These are phyloP conservation scores for Exephanes ischioxanthus DNA, from an alignment of 2,888 invertebrate species.

Conservation along the genomic window DNA sequence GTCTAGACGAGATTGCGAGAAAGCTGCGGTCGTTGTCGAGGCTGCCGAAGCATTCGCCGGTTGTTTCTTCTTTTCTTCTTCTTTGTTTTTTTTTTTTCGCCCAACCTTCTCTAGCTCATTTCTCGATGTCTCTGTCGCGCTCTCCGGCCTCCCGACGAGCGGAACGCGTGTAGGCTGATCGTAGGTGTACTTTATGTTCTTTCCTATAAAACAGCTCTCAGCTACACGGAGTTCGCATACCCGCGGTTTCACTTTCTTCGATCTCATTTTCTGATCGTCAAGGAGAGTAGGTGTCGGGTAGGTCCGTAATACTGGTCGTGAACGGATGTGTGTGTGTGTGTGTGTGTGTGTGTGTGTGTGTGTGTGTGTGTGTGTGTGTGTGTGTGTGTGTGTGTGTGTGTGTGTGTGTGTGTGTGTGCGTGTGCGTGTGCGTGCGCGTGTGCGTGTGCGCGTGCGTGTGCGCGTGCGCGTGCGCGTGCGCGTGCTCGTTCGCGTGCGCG, in stretches of 20 bases:
- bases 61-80: slow-evolving; percentile 62
- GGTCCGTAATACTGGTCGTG: slow-evolving; percentile 46
- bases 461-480: background rate
- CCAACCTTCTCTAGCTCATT: slow-evolving; percentile 24
- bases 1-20: slow-evolving; percentile 81
- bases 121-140: slow-evolving; percentile 43
- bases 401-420: background rate
- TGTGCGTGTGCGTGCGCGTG: background rate
- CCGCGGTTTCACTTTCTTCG: slow-evolving; percentile 53
- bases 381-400: background rate
- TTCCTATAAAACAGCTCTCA: slow-evolving; percentile 25
- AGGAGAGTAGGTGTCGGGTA: slow-evolving; percentile 34
- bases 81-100: slow-evolving; percentile 1
- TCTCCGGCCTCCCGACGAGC: slow-evolving; percentile 1
- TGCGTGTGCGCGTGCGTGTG: background rate
- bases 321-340: slow-evolving; percentile 17
- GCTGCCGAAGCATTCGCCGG: slow-evolving; percentile 59
- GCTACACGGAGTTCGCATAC: slow-evolving; percentile 33
- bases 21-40: slow-evolving; percentile 72
- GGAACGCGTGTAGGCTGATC: slow-evolving; percentile 64
- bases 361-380: background rate
- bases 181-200: slow-evolving; percentile 64
- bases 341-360: background rate
- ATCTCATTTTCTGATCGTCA: slow-evolving; percentile 34
- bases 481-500: background rate